These are phyloP conservation scores for Pelagia noctiluca DNA, from an alignment of 30 jellyfish, hydroid and myxozoan species.

Conservation along the genomic window DNA sequence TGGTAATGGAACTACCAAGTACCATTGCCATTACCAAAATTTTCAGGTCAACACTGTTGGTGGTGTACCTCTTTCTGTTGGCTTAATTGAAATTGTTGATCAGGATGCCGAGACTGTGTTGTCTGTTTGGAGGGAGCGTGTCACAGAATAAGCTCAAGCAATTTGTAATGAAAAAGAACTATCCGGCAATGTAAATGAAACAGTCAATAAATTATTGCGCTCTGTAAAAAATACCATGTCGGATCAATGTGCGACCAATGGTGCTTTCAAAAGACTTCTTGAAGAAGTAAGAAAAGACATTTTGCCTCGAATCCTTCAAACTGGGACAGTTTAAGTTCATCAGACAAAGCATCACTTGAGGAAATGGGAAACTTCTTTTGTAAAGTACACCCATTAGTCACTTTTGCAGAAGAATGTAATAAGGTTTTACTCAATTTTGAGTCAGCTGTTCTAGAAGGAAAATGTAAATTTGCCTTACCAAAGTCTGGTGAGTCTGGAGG, in stretches of 20 bases:
- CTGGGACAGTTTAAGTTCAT: background rate
- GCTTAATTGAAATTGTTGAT: constrained; percentile 28
- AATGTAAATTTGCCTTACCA: constrained; percentile 19
- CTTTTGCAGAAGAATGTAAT: constrained; percentile 31
- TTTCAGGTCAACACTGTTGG: constrained; percentile 30
- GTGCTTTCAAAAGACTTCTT: constrained; percentile 12
- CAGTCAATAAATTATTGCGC: background rate
- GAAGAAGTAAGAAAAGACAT: constrained; percentile 17
- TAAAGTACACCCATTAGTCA: constrained; percentile 9
- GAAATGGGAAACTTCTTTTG: constrained; percentile 23
- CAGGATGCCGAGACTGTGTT: constrained; percentile 58
- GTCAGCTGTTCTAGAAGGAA: background rate
- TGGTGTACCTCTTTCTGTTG: constrained; percentile 19
- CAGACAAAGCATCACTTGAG: background rate
- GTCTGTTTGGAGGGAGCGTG: constrained; percentile 5
- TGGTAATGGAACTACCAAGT: constrained; percentile 57
- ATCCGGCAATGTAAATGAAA: background rate
- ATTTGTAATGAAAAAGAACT: constrained; percentile 4
- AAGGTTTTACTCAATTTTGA: background rate
- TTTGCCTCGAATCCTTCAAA: constrained; percentile 15
- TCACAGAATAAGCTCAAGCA: no score
- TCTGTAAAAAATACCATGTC: constrained; percentile 31
- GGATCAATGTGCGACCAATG: constrained; percentile 27
- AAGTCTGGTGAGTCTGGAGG: constrained; percentile 13
- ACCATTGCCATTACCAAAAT: constrained; percentile 52